Evolutionary conservation across 2,797 vertebrate species (phyloP).

Genomic region (Brachymystax lenok): DNA sequence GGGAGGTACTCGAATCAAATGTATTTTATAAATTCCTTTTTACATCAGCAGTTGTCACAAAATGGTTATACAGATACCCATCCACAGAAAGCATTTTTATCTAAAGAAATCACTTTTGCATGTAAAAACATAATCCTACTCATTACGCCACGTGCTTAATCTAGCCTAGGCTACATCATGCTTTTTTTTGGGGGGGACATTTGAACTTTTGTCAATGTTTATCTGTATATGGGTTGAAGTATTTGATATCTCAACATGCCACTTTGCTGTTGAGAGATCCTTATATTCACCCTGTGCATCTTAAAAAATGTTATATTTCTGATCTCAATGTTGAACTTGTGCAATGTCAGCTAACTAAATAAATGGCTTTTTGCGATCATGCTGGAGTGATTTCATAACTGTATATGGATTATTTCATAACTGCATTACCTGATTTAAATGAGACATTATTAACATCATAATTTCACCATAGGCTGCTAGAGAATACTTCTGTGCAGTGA

Average conservation of each 20-base stretch:
- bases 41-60: too few species aligned
- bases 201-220: slow-evolving; percentile 46
- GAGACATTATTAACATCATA: too few species aligned
- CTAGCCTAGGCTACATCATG: background rate
- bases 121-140: background rate
- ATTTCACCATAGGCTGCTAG: background rate
- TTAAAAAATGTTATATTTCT: slow-evolving; percentile 60
- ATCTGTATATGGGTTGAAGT: slow-evolving; percentile 46
- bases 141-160: too few species aligned
- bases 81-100: too few species aligned
- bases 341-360: slow-evolving; percentile 71
- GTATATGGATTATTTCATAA: background rate
- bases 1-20: too few species aligned
- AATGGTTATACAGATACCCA: too few species aligned
- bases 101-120: too few species aligned
- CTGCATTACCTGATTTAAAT: background rate
- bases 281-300: slow-evolving; percentile 72
- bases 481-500: too few species aligned
- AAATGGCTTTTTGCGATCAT: slow-evolving; percentile 73
- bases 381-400: background rate
- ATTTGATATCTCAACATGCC: slow-evolving; percentile 46
- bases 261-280: slow-evolving; percentile 55
- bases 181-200: slow-evolving; percentile 28
- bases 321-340: slow-evolving; percentile 60
- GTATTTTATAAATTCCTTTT: too few species aligned